These are phyloP conservation scores for Vidua chalybeata DNA, from an alignment of 2,113 vertebrate species.

Conservation along the genomic window DNA sequence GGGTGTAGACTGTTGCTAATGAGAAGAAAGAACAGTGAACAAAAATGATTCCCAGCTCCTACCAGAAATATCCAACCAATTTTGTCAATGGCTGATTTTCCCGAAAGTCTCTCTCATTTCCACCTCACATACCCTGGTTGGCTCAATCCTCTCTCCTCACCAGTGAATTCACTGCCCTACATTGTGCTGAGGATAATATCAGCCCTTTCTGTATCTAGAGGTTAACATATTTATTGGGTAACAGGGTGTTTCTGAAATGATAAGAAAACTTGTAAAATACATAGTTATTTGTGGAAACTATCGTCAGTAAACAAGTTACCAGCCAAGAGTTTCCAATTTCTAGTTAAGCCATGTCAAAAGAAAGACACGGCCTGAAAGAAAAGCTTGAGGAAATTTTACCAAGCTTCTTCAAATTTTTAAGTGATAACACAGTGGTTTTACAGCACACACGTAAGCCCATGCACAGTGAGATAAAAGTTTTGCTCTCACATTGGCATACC, in stretches of 20 bases:
- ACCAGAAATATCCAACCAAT: neutral
- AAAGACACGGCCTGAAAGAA: neutral
- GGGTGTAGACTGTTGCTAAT: neutral
- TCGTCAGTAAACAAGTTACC: neutral
- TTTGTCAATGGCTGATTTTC: neutral
- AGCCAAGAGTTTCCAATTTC: neutral
- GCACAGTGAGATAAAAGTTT: neutral
- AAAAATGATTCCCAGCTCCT: neutral
- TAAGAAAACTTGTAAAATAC: neutral
- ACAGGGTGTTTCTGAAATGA: neutral
- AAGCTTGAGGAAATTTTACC: neutral
- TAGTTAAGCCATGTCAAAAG: neutral
- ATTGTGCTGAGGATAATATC: neutral
- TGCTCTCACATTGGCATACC: neutral
- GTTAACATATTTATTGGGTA: neutral
- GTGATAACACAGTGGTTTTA: neutral
- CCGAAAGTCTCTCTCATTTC: neutral
- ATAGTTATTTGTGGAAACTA: neutral
- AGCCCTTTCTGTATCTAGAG: neutral
- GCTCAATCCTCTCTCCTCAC: neutral
- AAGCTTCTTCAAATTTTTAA: neutral
- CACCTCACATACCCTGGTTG: neutral
- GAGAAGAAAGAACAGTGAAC: neutral
- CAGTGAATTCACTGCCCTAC: neutral
- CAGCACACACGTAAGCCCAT: rapidly evolving